Evolutionary conservation across 2,797 vertebrate genomes (phyloP), one percentile per base, ranked within the genome.

Genomic region (Esox masquinongy): DNA sequence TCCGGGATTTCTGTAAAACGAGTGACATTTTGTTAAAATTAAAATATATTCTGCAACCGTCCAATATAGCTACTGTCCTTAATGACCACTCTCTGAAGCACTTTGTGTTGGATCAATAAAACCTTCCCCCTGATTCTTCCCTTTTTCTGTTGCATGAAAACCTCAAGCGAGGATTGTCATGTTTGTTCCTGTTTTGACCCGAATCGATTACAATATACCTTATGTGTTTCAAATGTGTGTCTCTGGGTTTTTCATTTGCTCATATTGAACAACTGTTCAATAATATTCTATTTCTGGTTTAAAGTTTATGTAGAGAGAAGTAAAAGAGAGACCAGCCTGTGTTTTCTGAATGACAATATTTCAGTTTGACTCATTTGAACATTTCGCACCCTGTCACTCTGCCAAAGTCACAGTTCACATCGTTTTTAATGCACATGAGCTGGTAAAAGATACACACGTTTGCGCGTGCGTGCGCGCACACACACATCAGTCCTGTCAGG

Each of bases 81-180:
- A 87, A 31, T 31, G 29, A 31, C 29, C 89, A 88, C 90, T 90
- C 90, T 92, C 89, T 79, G 75, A 88, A 79, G 84, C 84, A 82
- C 74, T 81, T 84, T 87, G 75, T 89, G 85, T 84, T 90, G 79
- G 74, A 78, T 80, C 72, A 74, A 89, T 83, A 74, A 86, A 84
- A 73, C 76, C 66, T 14, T 71, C 68, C 77, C 80, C 77, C 78
- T 72, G 51, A 53, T 74, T 43, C 3, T 81, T 73, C 79, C 84
- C 81, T 76, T 90, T 91, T 93, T 94, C 89, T 93, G 93, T 95
- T 94, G 93, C 94, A 95, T 94, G 94, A 93, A 91, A 92, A 91
- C 88, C 88, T 93, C 88, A 74, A 14, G 15, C 71, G 88, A 92
- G 91, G 89, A 90, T 26, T 85, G 89, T 88, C 88, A 91, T 89